Base-by-base conservation (phyloP, 2,888 invertebrate species). In the Acanthosepion pharaonis region DNA sequence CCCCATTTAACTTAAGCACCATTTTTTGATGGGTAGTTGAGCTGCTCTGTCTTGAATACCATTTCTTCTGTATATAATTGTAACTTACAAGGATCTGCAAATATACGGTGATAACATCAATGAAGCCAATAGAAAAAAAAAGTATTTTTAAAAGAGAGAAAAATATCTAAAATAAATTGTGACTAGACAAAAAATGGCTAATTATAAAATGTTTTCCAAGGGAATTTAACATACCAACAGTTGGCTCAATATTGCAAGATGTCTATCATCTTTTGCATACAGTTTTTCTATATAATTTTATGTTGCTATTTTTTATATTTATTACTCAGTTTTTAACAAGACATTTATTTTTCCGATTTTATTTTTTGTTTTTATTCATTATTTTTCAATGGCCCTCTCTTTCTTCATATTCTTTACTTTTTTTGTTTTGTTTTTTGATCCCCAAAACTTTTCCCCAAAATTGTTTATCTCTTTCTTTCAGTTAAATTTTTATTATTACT, bases 51-150 rank as follows among this genome's bases (percentile, higher is more conserved):
- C 78, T 8, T 18, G n/a, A 78, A n/a, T n/a, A 9, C 9, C 78
- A 6, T 23, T 25, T n/a, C 78, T 78, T 78, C 15, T 78, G 15
- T 28, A 78, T 78, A 78, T 78, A 78, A n/a, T 78, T 78, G 78
- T 78, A 78, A 78, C n/a, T n/a, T n/a, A 78, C n/a, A 78, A n/a
- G 78, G 78, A 78, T n/a, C 78, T 9, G n/a, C 28, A 78, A 78
- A 78, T 78, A 78, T 78, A n/a, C n/a, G n/a, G n/a, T 4, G 28
- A n/a, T 20, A n/a, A n/a, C n/a, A n/a, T 78, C n/a, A 78, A 78
- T 78, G 78, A 78, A 78, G 78, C n/a, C 78, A 78, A 78, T n/a
- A 78, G 78, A 78, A 78, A 78, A 78, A 78, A 78, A n/a, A 78
- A 78, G 78, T 78, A n/a, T 78, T 78, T 78, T 78, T 78, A 78